These are phyloP conservation scores for Actias luna DNA, from an alignment of 2,888 invertebrate species.

Conservation along the genomic window DNA sequence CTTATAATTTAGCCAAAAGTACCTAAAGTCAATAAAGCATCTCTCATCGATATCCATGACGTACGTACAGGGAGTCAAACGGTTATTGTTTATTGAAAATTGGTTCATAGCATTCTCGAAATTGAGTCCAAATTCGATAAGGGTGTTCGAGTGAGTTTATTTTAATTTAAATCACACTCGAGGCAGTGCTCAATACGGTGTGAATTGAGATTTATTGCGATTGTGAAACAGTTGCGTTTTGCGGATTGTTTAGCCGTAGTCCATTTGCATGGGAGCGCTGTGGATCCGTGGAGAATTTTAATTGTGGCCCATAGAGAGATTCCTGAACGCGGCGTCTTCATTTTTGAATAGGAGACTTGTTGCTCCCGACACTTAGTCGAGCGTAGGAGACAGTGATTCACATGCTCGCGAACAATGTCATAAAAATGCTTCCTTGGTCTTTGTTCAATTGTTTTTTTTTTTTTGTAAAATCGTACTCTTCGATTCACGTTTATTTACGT, in stretches of 20 bases:
- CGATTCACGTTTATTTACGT: not conserved
- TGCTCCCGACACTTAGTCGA: constrained; percentile 45
- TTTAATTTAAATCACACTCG: constrained; percentile 57
- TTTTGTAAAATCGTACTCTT: constrained; percentile 21
- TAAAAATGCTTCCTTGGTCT: constrained; percentile 47
- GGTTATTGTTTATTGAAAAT: constrained; percentile 48
- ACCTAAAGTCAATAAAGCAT: constrained; percentile 47
- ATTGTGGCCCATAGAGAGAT: constrained; percentile 76
- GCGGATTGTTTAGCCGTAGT: constrained; percentile 43
- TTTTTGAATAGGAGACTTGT: constrained; percentile 68
- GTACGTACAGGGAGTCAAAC: constrained; percentile 67
- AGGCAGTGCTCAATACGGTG: constrained; percentile 49
- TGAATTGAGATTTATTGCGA: constrained; percentile 66
- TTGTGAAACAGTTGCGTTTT: constrained; percentile 63
- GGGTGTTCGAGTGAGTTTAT: constrained; percentile 38
- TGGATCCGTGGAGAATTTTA: constrained; percentile 68
- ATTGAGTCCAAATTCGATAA: constrained; percentile 55
- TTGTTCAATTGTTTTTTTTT: constrained; percentile 22
- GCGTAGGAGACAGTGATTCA: constrained; percentile 51
- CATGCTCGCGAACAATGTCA: constrained; percentile 37
- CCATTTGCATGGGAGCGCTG: constrained; percentile 59
- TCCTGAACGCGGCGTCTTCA: constrained; percentile 60
- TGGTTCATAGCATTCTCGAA: constrained; percentile 41
- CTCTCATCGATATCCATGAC: constrained; percentile 51
- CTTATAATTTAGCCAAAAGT: constrained; percentile 30